A percentile compares a stretch with the other conserved stretches of the same genome.
phyloP scores from a whole-genome alignment of 2,113 vertebrate species.

The Rhagologus leucostigma region DNA sequence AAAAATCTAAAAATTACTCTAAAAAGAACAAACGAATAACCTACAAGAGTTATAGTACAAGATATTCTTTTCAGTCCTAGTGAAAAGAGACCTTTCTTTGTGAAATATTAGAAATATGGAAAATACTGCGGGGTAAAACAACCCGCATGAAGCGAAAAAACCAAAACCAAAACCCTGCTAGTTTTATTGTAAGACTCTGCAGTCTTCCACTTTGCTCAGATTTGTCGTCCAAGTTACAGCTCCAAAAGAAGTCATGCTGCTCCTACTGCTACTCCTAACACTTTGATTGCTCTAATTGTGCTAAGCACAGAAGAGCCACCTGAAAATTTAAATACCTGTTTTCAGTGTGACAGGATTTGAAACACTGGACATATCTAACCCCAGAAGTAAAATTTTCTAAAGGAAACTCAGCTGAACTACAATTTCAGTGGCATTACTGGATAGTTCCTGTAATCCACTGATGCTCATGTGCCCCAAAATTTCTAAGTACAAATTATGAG shows the following conservation, averaged over 20 bases:
- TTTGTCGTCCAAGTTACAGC: neutral
- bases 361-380: slow-evolving; percentile 39
- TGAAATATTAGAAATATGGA: neutral
- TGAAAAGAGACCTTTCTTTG: neutral
- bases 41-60: neutral
- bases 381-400: neutral
- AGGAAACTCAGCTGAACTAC: neutral
- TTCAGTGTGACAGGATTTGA: slow-evolving; percentile 18
- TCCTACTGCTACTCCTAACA: neutral
- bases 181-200: slow-evolving; percentile 18
- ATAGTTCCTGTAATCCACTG: neutral
- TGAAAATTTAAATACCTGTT: slow-evolving; percentile 46
- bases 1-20: neutral
- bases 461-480: neutral
- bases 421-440: neutral
- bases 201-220: slow-evolving; percentile 4
- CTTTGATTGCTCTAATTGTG: slow-evolving; percentile 24
- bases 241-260: neutral
- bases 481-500: neutral
- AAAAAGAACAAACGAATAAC: neutral
- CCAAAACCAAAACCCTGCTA: neutral
- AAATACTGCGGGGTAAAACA: neutral
- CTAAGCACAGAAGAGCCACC: slow-evolving; percentile 23
- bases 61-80: neutral
- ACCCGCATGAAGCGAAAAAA: neutral